Percentiles rank a stretch among this genome's conserved stretches.
Evolutionary conservation across 2,888 invertebrate genomes (phyloP).

Genomic region (Atethmia centrago): DNA sequence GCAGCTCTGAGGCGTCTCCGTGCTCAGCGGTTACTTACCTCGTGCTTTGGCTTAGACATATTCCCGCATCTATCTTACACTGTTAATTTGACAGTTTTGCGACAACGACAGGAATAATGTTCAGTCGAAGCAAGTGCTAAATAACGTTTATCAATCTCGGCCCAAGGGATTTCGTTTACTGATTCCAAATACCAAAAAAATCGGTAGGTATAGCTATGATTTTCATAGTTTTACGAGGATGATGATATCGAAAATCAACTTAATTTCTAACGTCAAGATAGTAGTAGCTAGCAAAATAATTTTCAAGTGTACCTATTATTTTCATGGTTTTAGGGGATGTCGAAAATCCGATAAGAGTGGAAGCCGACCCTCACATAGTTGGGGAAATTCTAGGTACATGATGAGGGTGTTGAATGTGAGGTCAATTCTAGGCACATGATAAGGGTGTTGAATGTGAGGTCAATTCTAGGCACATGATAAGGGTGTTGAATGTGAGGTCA

Average conservation of each 20-base stretch:
- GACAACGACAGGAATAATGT: background rate
- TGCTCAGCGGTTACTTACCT: no score
- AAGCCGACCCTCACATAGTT: background rate
- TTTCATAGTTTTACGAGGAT: background rate
- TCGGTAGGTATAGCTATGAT: background rate
- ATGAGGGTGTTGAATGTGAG: background rate
- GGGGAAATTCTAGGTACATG: background rate
- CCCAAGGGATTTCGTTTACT: no score
- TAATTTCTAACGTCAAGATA: background rate
- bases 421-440: background rate
- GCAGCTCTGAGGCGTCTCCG: no score
- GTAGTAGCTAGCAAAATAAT: background rate
- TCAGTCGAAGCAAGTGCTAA: background rate
- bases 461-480: no score
- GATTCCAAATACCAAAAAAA: no score
- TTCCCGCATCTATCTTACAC: no score
- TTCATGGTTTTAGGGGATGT: background rate
- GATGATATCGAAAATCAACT: background rate
- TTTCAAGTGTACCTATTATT: background rate
- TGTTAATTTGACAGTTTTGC: background rate
- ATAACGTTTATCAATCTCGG: no score
- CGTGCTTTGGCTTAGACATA: no score
- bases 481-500: no score
- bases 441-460: no score
- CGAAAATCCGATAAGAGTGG: background rate